phyloP scores from a whole-genome alignment of 2,888 invertebrate species.

The Uropetala carovei region DNA sequence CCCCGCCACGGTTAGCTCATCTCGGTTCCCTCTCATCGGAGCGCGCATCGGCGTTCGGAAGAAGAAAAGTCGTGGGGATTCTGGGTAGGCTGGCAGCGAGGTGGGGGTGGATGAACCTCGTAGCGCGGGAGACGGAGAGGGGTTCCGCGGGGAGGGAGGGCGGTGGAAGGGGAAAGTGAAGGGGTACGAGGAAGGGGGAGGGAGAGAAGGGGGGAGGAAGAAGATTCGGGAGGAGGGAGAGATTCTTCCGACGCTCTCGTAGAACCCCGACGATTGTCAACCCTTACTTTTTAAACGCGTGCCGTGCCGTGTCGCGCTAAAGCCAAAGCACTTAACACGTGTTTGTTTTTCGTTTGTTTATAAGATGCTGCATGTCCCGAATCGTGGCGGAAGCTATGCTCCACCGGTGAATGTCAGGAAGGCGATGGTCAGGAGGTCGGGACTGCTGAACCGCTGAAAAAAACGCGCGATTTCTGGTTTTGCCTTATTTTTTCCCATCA shows the following conservation, averaged over 20 bases:
- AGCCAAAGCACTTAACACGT: not conserved
- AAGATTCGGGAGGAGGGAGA: not conserved
- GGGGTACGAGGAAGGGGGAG: conserved; percentile 25
- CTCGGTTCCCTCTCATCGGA: conserved; percentile 12
- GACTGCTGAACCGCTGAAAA: not conserved
- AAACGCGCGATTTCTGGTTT: not conserved
- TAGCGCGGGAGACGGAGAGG: conserved; percentile 21
- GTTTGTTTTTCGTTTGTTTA: not conserved
- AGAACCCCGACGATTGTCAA: conserved; percentile 42
- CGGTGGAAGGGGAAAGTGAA: conserved; percentile 64
- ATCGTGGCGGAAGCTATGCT: not conserved
- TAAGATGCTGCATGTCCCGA: not conserved
- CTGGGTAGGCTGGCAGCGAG: conserved; percentile 31
- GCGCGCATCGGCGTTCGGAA: not conserved
- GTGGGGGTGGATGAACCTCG: conserved; percentile 64
- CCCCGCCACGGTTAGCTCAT: not conserved
- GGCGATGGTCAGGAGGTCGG: not conserved
- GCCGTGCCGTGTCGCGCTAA: not conserved
- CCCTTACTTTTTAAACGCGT: conserved; percentile 4
- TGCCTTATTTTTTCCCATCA: not conserved
- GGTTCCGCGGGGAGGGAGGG: not conserved
- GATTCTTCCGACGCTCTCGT: not conserved
- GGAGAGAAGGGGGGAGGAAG: not conserved
- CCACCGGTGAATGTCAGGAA: not conserved
- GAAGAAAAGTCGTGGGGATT: not conserved